These are phyloP conservation scores for Odontocolon sp. DNA, from an alignment of 2,888 invertebrate genomes.

Conservation along the genomic window DNA sequence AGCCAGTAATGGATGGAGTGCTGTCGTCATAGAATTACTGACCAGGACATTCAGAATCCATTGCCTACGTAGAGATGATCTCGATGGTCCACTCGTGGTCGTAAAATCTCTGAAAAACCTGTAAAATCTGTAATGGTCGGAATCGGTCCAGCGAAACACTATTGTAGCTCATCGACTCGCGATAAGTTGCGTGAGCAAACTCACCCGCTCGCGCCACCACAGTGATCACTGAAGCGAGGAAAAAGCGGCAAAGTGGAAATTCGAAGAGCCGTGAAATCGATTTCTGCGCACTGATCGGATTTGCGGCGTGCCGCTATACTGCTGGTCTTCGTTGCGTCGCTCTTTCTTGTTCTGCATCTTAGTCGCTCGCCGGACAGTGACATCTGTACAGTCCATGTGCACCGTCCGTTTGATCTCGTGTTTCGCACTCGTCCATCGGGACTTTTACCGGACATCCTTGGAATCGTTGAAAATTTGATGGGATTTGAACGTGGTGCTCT, in stretches of 20 bases:
- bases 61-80: constrained; percentile 20
- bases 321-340: constrained; percentile 26
- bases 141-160: neutral
- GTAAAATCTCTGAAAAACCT: constrained; percentile 33
- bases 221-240: constrained; percentile 61
- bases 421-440: constrained; percentile 45
- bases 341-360: neutral
- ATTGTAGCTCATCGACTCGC: constrained; percentile 43
- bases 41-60: constrained; percentile 28
- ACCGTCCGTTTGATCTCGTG: constrained; percentile 45
- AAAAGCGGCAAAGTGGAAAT: constrained; percentile 66
- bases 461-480: constrained; percentile 66
- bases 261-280: constrained; percentile 72
- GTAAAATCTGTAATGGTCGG: constrained; percentile 40
- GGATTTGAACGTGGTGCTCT: constrained; percentile 60
- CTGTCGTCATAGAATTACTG: constrained; percentile 18
- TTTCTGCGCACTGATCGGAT: constrained; percentile 69
- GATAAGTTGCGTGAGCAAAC: constrained; percentile 42
- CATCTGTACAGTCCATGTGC: no score
- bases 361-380: constrained; percentile 58
- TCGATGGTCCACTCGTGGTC: constrained; percentile 39
- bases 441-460: constrained; percentile 57
- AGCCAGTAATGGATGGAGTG: constrained; percentile 43
- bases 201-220: constrained; percentile 17
- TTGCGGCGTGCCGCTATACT: constrained; percentile 47